Base-by-base conservation (phyloP, 1,140 invertebrate species). In the Pseudomyrmex flavicornis region DNA sequence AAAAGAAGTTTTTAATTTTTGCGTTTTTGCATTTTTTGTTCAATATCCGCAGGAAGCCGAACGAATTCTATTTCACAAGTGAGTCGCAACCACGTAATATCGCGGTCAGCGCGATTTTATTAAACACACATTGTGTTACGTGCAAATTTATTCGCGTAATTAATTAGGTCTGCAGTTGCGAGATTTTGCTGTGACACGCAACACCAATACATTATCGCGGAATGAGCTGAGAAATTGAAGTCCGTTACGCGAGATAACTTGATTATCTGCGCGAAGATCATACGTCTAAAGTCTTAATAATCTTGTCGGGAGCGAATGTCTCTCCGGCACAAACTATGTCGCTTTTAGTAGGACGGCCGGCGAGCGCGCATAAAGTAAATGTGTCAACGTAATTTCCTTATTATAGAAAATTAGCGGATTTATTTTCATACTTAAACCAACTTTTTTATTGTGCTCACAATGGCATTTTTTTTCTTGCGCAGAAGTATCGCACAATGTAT, bases 221-320 rank as follows among this genome's bases (percentile, higher is more conserved):
- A 20, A 52, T 44, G 22, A 74, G 17, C 12, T 48, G 69, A 72
- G 70, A 83, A 83, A 56, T 80, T 69, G 56, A 73, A 75, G 70
- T 35, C 56, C 63, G 79, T 85, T 85, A 85, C 61, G 70, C 62
- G 79, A 74, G 56, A 73, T 48, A 69, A 54, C 48, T 69, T 58
- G 70, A 85, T 82, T 85, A 85, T 69, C 79, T 52, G 52, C 65
- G 82, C 63, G 35, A 84, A n/a, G 46, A 79, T 80, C 75, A 22
- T n/a, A 62, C 35, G 10, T 56, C 46, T 54, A 20, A 26, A 69
- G 17, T 62, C 22, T 52, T 62, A 56, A 54, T n/a, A 46, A 35
- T 46, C 69, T 74, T 44, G 69, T 82, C 50, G 12, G n/a, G 12
- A 63, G 56, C 10, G 5, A 82, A 50, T 52, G 58, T 82, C 22